Evolutionary conservation across 2,113 vertebrate genomes (phyloP), one percentile per base, ranked within the genome.

Genomic region (Bungarus multicinctus): DNA sequence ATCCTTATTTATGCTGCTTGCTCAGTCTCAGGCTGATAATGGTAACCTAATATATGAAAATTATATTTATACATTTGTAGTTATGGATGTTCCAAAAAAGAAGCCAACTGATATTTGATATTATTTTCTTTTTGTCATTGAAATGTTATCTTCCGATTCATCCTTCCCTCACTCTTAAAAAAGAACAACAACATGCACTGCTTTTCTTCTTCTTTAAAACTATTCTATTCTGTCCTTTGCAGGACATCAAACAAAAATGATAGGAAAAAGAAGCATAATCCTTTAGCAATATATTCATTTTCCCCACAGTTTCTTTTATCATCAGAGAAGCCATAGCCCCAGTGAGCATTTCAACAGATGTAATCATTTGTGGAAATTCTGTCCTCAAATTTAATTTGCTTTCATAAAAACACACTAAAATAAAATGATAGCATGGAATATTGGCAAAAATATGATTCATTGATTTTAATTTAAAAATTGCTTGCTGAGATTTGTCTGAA

Each of bases 31-130:
- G 45, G 39, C 89, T 90, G 92, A 93, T 89, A 93, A 93, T 93
- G 45, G 89, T 87, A 93, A 93, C 55, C 39, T 93, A 90, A 93
- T 86, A 55, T 90, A 90, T 93, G 92, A 93, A 90, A 93, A 93
- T 93, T 89, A 89, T 90, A 93, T 93, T 93, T 93, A 90, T 93
- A 64, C n/a, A 87, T 93, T 87, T 93, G 89, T 93, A 55, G 45
- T 39, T 93, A 43, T 86, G 89, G 55, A 86, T 10, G 88, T 86
- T 90, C 92, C 89, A 90, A 64, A 86, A 87, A 89, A 53, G n/a
- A 93, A 90, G 74, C 74, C n/a, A 64, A 47, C 74, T 93, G 89
- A 93, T 93, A 90, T 90, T 90, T 93, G 54, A 90, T 85, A 57
- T 89, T 85, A 86, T 93, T 93, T 90, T 34, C 53, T 39, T 86